These are phyloP conservation scores for Prietella phreatophila DNA, from an alignment of 2,113 vertebrate genomes.

Conservation along the genomic window DNA sequence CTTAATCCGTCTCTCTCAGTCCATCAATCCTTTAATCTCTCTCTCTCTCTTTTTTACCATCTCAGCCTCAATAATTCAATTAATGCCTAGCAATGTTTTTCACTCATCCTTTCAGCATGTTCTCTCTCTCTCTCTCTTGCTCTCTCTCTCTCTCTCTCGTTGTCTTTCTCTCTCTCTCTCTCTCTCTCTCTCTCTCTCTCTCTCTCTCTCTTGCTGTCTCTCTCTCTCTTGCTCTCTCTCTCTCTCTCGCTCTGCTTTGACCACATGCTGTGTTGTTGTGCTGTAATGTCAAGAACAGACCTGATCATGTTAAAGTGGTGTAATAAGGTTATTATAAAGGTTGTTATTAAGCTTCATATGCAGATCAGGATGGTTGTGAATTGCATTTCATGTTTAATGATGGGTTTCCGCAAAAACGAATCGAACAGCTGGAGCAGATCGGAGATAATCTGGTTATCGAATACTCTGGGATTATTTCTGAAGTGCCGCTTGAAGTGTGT, in stretches of 20 bases:
- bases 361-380: neutral
- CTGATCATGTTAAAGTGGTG: neutral
- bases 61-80: neutral
- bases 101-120: neutral
- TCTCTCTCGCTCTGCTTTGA: neutral
- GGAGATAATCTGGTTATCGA: too few species aligned
- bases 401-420: neutral
- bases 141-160: neutral
- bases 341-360: slow-evolving; percentile 5
- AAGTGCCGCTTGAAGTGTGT: neutral
- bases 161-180: too few species aligned
- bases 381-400: neutral
- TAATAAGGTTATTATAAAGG: neutral
- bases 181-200: neutral
- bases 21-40: neutral
- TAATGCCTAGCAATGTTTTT: neutral
- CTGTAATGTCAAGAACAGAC: neutral
- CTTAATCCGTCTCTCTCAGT: too few species aligned
- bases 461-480: neutral
- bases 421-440: neutral
- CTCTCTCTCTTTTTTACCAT: neutral
- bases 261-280: neutral
- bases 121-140: too few species aligned
- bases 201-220: neutral
- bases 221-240: neutral